Conservation (phyloP, 2,113 vertebrate genomes). For the Diadophis punctatus region DNA sequence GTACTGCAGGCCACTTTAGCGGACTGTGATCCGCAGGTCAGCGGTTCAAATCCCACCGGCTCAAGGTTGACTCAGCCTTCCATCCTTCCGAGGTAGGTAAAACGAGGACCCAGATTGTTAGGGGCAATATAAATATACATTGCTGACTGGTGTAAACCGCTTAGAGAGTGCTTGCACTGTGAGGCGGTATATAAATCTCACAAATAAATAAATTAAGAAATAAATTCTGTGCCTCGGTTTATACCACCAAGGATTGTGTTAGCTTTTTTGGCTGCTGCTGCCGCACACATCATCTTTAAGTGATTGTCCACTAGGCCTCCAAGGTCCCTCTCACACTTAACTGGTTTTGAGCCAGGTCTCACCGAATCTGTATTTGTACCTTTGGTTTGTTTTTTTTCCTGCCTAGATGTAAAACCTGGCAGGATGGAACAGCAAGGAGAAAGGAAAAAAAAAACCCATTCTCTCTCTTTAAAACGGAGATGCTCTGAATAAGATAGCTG, state of each 20-base stretch:
- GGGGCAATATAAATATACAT: no score
- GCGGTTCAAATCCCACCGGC: no score
- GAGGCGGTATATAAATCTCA: no score
- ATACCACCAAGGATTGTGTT: neutral
- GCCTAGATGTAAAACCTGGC: neutral
- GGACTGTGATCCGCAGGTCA: no score
- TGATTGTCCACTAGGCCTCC: no score
- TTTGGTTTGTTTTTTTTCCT: neutral
- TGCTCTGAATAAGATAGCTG: conserved; percentile 14
- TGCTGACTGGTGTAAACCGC: no score
- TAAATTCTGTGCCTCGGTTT: neutral
- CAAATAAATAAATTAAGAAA: no score
- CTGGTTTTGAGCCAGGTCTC: neutral
- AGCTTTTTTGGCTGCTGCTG: neutral
- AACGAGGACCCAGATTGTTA: no score
- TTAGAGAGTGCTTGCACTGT: no score
- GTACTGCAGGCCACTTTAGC: no score
- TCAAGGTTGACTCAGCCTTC: no score
- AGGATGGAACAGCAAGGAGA: neutral
- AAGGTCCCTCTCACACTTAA: neutral
- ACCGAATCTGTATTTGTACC: neutral
- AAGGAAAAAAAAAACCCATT: neutral
- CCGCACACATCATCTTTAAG: neutral
- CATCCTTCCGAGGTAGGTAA: no score
- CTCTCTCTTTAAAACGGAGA: conserved; percentile 4